These are phyloP conservation scores for Drosophila bipectinata DNA, from an alignment of 1,140 invertebrate genomes.

Conservation along the genomic window DNA sequence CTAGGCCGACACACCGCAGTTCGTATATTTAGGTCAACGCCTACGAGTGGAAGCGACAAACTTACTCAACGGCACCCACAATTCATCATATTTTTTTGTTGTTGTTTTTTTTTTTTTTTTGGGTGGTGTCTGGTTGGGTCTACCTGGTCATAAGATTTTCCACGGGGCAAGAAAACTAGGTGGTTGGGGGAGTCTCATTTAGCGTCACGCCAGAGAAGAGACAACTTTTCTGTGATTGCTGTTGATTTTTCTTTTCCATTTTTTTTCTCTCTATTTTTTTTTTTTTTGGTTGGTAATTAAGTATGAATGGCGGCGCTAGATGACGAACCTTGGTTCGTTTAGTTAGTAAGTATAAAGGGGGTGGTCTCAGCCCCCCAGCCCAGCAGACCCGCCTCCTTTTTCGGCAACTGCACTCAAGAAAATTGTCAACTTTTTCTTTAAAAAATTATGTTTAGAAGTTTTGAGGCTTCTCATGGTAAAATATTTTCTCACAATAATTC, in stretches of 20 bases:
- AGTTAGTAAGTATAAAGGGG: slow-evolving; percentile 49
- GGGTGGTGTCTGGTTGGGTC: slow-evolving; percentile 12
- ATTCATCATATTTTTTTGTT: slow-evolving; percentile 67
- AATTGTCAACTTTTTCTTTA: background rate
- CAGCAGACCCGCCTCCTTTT: slow-evolving; percentile 8
- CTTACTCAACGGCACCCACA: slow-evolving; percentile 76
- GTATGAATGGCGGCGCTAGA: slow-evolving; percentile 81
- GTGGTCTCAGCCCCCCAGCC: slow-evolving; percentile 20
- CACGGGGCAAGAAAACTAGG: slow-evolving; percentile 9
- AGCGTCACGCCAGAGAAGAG: slow-evolving; percentile 73
- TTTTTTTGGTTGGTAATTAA: slow-evolving; percentile 75
- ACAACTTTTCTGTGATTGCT: slow-evolving; percentile 44
- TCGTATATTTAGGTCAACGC: slow-evolving; percentile 77
- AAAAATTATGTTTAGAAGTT: background rate
- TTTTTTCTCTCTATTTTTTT: slow-evolving; percentile 5
- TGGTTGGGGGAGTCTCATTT: slow-evolving; percentile 48
- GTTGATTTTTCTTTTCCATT: slow-evolving; percentile 25
- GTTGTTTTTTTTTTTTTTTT: slow-evolving; percentile 4
- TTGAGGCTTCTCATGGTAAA: background rate
- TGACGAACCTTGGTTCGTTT: slow-evolving; percentile 54
- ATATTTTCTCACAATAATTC: background rate
- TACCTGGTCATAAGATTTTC: slow-evolving; percentile 74
- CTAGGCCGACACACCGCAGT: slow-evolving; percentile 36
- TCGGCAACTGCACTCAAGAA: slow-evolving; percentile 5
- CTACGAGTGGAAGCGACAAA: slow-evolving; percentile 74